phyloP scores from a whole-genome alignment of 1,140 invertebrate species.

The Sipha flava region DNA sequence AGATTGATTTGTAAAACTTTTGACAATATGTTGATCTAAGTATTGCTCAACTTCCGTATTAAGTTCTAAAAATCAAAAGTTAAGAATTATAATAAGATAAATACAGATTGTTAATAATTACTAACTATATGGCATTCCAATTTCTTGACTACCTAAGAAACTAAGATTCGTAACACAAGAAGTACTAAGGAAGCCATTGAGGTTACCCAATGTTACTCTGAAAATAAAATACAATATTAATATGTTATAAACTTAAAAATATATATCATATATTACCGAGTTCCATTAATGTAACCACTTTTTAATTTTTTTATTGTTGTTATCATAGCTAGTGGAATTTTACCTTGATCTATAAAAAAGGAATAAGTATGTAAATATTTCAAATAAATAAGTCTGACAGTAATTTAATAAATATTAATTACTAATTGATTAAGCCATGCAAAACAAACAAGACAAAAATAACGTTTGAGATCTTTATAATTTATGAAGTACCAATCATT shows the following conservation, averaged over 20 bases:
- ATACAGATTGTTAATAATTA: not conserved
- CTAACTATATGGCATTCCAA: constrained; percentile 72
- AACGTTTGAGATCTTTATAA: too few species aligned
- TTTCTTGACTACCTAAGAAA: constrained; percentile 85
- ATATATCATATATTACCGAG: constrained; percentile 47
- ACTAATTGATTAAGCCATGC: not conserved
- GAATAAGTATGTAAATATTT: not conserved
- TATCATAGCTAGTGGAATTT: constrained; percentile 85
- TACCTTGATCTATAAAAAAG: constrained; percentile 73
- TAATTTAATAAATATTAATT: not conserved
- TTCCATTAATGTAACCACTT: constrained; percentile 97
- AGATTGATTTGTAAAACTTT: constrained; percentile 63
- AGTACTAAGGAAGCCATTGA: constrained; percentile 88
- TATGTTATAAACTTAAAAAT: not conserved
- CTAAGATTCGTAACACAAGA: constrained; percentile 93
- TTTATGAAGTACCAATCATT: too few species aligned
- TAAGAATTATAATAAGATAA: not conserved
- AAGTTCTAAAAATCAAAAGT: constrained; percentile 48
- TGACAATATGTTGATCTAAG: constrained; percentile 75
- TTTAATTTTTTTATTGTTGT: constrained; percentile 97
- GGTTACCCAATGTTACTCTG: constrained; percentile 80
- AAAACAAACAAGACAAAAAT: not conserved
- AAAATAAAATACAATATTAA: constrained; percentile 35
- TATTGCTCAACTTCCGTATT: constrained; percentile 78
- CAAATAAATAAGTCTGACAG: not conserved